Base-by-base conservation (phyloP, 2,888 invertebrate species). In the Zeuzera pyrina region DNA sequence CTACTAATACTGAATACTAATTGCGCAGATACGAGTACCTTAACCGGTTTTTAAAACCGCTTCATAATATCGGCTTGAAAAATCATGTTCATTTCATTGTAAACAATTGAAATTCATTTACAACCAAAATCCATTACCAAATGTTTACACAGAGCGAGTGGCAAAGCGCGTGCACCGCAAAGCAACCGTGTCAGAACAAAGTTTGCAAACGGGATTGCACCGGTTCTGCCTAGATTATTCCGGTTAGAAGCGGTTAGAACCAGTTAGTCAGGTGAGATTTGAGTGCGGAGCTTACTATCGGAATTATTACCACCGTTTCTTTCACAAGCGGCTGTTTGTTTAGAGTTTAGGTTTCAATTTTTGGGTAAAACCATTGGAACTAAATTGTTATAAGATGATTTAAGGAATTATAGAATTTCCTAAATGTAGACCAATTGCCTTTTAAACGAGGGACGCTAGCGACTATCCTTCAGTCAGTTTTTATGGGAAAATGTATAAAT, bases 131-230 rank as follows among this genome's bases (percentile, higher is more conserved):
- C 55, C 49, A 58, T 60, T 56, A 57, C 45, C 47, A 51, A 58
- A 56, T 59, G 53, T 57, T 60, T 57, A 52, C 48, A 35, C 47
- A 49, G 40, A 49, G 57, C 56, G 47, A 60, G 62, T 56, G 63
- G 66, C 55, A 54, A 56, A 61, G 57, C 59, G 58, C 64, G 61
- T 52, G 56, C 57, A 60, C 71, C 71, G 60, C 71, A 71, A 65
- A 68, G 68, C 68, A 66, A 66, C 58, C 69, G 57, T 60, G 64
- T 64, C 62, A 60, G 63, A 54, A 60, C 66, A 69, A 74, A 76
- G 61, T 76, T 76, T 67, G 67, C 58, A 59, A 64, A 64, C 65
- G 64, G 69, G 70, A 67, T 72, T 63, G 64, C 56, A 45, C 60
- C 58, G 67, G 66, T 59, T 58, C 50, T 50, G 50, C 16, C 49